Conservation (phyloP, 2,797 vertebrate species). For the Urocyon cinereoargenteus region DNA sequence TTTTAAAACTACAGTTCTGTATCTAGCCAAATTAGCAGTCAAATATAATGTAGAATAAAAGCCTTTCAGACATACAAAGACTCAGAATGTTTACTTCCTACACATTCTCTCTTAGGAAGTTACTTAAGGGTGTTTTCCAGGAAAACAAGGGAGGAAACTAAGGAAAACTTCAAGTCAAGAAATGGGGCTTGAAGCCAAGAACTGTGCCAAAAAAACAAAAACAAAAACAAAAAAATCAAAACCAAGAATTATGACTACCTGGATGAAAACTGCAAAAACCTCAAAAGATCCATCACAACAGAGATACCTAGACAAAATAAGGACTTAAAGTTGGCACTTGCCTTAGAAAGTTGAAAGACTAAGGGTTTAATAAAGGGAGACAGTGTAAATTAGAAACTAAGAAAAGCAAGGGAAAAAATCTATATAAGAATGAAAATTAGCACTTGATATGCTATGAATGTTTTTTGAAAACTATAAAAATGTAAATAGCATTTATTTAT, state of each 20-base stretch:
- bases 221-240: background rate
- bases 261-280: background rate
- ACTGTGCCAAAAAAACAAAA: background rate
- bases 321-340: background rate
- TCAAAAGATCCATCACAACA: constrained; percentile 5
- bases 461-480: constrained; percentile 40
- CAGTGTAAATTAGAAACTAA: background rate
- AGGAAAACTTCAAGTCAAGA: constrained; percentile 31
- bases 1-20: constrained; percentile 22
- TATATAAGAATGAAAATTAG: background rate
- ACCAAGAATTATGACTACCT: constrained; percentile 11
- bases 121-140: constrained; percentile 56
- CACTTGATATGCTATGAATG: background rate
- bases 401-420: background rate
- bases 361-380: background rate
- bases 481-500: background rate
- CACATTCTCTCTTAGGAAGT: background rate
- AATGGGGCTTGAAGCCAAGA: background rate
- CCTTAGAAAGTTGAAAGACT: constrained; percentile 7
- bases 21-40: background rate
- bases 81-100: background rate
- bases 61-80: background rate
- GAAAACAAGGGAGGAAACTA: constrained; percentile 51
- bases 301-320: background rate
- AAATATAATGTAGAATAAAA: constrained; percentile 6